Evolutionary conservation across 2,113 vertebrate species (phyloP).

Genomic region (Corythornis vintsioides): DNA sequence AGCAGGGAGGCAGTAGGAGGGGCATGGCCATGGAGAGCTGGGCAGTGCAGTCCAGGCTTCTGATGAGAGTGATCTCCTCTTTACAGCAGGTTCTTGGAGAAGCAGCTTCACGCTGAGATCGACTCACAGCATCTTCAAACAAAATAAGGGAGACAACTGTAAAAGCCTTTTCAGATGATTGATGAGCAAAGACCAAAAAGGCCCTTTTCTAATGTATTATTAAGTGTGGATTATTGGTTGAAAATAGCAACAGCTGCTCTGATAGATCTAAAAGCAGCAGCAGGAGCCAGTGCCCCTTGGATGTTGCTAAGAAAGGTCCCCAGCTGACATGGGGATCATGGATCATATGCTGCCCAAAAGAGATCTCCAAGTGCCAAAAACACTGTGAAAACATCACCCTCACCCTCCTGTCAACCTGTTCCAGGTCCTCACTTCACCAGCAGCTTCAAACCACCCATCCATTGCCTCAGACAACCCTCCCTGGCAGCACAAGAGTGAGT

Average conservation of each 20-base stretch:
- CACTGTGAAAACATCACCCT: neutral
- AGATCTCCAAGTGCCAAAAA: neutral
- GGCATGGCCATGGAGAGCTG: neutral
- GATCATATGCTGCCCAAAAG: neutral
- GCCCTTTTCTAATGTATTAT: neutral
- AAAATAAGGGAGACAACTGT: neutral
- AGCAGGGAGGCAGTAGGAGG: neutral
- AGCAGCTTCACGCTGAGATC: neutral
- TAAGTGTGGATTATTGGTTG: neutral
- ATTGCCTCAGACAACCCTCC: neutral
- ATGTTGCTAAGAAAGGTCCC: neutral
- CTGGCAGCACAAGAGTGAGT: neutral
- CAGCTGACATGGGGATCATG: neutral
- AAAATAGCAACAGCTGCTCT: constrained; percentile 17
- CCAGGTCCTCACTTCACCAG: neutral
- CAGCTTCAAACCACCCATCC: neutral
- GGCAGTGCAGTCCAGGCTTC: neutral
- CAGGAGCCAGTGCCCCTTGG: constrained; percentile 4
- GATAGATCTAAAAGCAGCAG: constrained; percentile 17
- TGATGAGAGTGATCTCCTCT: neutral
- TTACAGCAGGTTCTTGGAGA: neutral
- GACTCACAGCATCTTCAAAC: neutral
- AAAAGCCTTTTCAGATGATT: neutral
- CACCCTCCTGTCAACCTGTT: neutral
- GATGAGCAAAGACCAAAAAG: neutral